A percentile compares a stretch with the other conserved stretches of the same genome.
Conservation (phyloP, 1,140 invertebrate species). For the Drosophila arizonae region DNA sequence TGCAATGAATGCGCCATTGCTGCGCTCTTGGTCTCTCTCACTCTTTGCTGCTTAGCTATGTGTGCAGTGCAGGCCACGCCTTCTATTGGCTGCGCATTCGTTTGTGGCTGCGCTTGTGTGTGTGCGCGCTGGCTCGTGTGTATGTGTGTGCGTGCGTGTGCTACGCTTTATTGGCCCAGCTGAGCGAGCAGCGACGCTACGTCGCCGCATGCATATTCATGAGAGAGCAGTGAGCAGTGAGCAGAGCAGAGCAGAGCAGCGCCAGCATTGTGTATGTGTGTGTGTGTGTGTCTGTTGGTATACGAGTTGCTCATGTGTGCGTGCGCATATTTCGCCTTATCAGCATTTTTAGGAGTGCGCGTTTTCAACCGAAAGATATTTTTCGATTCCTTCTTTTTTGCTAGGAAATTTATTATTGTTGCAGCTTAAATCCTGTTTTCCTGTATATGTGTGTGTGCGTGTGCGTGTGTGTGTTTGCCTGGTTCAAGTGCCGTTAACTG, state of each 20-base stretch:
- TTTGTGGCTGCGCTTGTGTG: conserved; percentile 25
- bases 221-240: conserved; percentile 44
- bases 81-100: conserved; percentile 60
- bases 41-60: conserved; percentile 17
- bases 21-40: conserved; percentile 51
- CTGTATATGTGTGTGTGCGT: conserved; percentile 24
- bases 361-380: conserved; percentile 52
- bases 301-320: conserved; percentile 27
- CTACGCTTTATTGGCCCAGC: conserved; percentile 60
- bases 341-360: conserved; percentile 71
- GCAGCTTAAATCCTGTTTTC: conserved; percentile 74
- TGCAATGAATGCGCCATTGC: conserved; percentile 50
- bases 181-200: conserved; percentile 26
- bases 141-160: conserved; percentile 38
- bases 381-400: conserved; percentile 61
- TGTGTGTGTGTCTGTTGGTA: conserved; percentile 6
- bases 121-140: not conserved
- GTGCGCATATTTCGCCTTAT: conserved; percentile 75
- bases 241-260: conserved; percentile 25
- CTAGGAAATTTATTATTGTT: conserved; percentile 72
- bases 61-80: conserved; percentile 59
- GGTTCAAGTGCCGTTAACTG: conserved; percentile 64
- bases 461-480: conserved; percentile 28
- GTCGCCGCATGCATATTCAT: conserved; percentile 70
- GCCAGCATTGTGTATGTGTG: not conserved